Percentiles rank a stretch among this genome's conserved stretches.
Evolutionary conservation across 2,797 vertebrate species (phyloP).

Genomic region (Gorsachius magnificus): DNA sequence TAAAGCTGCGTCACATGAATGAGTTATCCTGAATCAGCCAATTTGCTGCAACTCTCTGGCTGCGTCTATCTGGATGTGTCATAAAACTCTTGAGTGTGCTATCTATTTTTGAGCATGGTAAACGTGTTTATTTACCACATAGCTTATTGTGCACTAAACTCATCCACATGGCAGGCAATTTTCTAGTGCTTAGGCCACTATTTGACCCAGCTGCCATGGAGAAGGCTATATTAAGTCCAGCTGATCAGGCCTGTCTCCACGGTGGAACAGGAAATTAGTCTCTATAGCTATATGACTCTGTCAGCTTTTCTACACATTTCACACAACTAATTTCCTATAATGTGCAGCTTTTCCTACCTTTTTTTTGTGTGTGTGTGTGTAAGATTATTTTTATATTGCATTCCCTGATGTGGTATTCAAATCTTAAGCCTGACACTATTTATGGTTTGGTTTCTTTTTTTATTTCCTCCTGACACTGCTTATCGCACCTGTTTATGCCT

Average conservation of each 20-base stretch:
- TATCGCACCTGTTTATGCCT: conserved; percentile 20
- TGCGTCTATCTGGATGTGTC: neutral
- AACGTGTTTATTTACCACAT: conserved; percentile 45
- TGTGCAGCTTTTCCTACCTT: neutral
- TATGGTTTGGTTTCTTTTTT: neutral
- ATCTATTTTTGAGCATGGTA: conserved; percentile 25
- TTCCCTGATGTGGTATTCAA: neutral
- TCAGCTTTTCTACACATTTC: conserved; percentile 47
- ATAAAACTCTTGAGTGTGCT: conserved; percentile 1
- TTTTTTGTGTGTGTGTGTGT: neutral
- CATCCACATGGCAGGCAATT: conserved; percentile 56
- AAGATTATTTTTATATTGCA: conserved; percentile 16
- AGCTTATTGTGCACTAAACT: conserved; percentile 56
- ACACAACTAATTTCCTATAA: conserved; percentile 32
- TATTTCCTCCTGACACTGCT: neutral
- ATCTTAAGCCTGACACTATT: conserved; percentile 1
- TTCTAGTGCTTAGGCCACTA: conserved; percentile 51
- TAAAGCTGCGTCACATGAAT: neutral
- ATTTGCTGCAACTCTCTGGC: neutral
- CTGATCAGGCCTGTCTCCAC: conserved; percentile 49
- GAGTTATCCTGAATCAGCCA: neutral
- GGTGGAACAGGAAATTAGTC: conserved; percentile 49
- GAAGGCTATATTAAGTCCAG: conserved; percentile 60
- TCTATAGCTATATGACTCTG: conserved; percentile 30
- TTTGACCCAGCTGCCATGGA: conserved; percentile 61